Conservation (phyloP, 2,113 vertebrate species). For the Accipiter virgatus region DNA sequence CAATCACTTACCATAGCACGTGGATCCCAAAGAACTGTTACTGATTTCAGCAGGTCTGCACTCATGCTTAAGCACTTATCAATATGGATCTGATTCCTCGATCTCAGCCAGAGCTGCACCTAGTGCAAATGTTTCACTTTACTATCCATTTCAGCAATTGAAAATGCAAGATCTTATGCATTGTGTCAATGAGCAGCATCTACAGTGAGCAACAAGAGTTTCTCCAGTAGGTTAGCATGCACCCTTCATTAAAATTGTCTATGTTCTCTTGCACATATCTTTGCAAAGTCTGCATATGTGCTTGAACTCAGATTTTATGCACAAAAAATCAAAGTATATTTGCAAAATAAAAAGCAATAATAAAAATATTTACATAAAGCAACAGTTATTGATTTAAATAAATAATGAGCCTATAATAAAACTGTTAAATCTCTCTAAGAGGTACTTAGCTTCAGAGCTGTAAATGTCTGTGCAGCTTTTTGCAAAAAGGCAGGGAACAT, state of each 20-base stretch:
- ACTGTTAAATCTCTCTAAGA: constrained; percentile 11
- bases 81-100: background rate
- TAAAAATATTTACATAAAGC: background rate
- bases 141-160: background rate
- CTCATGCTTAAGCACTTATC: background rate
- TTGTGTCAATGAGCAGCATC: background rate
- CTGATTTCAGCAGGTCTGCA: background rate
- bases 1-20: background rate
- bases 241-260: background rate
- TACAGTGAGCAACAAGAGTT: background rate
- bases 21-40: background rate
- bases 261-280: background rate
- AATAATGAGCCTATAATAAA: constrained; percentile 38
- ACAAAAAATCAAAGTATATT: background rate
- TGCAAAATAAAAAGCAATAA: background rate
- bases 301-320: background rate
- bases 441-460: background rate
- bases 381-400: constrained; percentile 27
- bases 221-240: background rate
- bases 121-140: background rate
- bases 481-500: background rate
- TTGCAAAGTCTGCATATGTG: background rate
- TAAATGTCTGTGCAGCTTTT: background rate
- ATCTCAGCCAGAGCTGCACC: background rate
- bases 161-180: background rate